Evolutionary conservation across 1,140 invertebrate species (phyloP), one percentile per base, ranked within the genome.

Genomic region (Callitettix versicolor): DNA sequence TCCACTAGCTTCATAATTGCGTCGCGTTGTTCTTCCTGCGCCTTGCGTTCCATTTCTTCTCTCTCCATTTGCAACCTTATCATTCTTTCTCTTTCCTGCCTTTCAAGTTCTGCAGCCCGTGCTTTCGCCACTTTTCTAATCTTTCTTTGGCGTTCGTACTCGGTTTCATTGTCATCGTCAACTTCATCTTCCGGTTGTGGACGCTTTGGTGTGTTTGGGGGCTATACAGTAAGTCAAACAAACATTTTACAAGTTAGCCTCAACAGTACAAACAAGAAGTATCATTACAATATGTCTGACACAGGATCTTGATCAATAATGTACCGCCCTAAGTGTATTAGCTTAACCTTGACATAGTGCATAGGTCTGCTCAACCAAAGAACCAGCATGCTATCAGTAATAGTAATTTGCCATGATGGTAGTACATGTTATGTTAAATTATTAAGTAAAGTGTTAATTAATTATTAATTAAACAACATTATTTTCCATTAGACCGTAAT

Each of bases 191-290:
- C 79, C 11, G 66, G 66, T 12, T 62, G 33, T 48, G 82, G 80
- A 53, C 86, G 70, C 71, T 88, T 89, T 26, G 86, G 80, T 14
- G 84, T 87, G 64, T 84, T 85, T 43, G 82, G 78, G 15, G 86
- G 86, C 86, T 90, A 60, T 57, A 52, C 61, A 59, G 53, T 59
- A 62, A 53, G 52, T 62, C 48, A 49, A 40, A 47, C 58, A 51
- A 55, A 53, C 53, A 47, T 44, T 24, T 47, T n/a, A n/a, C n/a
- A n/a, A 56, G 56, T 58, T 43, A 55, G 34, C 53, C 55, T 40
- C 55, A 53, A 55, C 26, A 58, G 51, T 60, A 53, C 21, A 46
- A 57, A 40, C 59, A 38, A 50, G 41, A 46, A 53, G 14, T 26
- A 57, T 20, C 55, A 48, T 55, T 58, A 61, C 49, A 56, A 52